Base-by-base conservation (phyloP, 2,113 vertebrate species). In the Urocitellus parryii region DNA sequence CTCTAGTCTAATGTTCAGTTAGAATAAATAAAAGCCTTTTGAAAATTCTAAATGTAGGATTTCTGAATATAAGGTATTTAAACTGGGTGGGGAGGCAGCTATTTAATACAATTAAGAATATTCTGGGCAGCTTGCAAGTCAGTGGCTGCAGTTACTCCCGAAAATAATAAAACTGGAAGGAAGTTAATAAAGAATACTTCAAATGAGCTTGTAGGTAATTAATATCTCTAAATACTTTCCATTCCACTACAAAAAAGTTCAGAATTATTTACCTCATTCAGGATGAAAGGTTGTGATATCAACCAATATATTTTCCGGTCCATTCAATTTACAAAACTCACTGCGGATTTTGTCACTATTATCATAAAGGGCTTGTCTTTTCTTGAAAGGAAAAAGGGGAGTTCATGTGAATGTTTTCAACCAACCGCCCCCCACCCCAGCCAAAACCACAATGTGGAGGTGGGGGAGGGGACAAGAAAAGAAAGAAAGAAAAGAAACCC, bases 161-260 rank as follows among this genome's bases (percentile, higher is more conserved):
- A 63, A 94, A 89, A 98, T 95, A 91, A 56, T 45, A 70, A 95
- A 96, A 95, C 95, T 70, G 0, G 85, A 90, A 97, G 94, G 94
- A 96, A 98, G 98, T 97, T 98, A 98, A 97, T 97, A 98, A 97
- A 94, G 96, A 97, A 97, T 97, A 97, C 96, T 97, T 98, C 96
- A 90, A 97, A 98, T 98, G 97, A 98, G 91, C 91, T 81, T 84
- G 97, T 72, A 45, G 90, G 96, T 97, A 98, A 98, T 98, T 98
- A 98, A 98, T 98, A 98, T 94, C 96, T 90, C 96, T 98, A 98
- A 98, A 98, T 97, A 98, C n/a, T 91, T 32, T 61, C 51, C 97
- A 78, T 97, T 96, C 93, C 77, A 90, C 78, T 17, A 87, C 92
- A 45, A 97, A 70, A 89, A 83, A 98, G 88, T 97, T 97, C 82